These are phyloP conservation scores for Metallyticus violacea DNA, from an alignment of 2,888 invertebrate species.

Conservation along the genomic window DNA sequence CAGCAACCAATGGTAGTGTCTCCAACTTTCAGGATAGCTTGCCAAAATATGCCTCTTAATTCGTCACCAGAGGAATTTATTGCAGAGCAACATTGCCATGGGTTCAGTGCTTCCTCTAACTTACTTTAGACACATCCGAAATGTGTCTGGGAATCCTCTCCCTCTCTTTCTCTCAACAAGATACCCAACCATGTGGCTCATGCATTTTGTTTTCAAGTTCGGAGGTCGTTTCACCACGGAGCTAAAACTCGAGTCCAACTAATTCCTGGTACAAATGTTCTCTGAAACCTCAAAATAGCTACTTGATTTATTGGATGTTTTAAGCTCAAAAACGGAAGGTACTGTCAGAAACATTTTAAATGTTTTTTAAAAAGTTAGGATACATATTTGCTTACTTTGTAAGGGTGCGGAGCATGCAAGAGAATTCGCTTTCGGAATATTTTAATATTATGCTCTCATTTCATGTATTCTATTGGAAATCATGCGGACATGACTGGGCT, in stretches of 20 bases:
- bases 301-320: no score
- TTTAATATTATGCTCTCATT: no score
- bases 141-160: conserved; percentile 1
- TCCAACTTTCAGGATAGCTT: conserved; percentile 23
- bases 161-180: no score
- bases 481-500: no score
- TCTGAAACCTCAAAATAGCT: no score
- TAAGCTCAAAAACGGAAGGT: no score
- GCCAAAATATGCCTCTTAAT: conserved; percentile 27
- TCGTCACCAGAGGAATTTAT: conserved; percentile 21
- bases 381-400: no score
- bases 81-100: neutral
- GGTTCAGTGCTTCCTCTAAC: neutral
- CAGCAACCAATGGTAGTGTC: neutral
- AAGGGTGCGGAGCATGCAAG: no score
- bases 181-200: neutral
- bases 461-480: no score
- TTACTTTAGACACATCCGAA: neutral
- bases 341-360: no score
- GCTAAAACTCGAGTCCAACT: neutral
- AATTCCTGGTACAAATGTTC: neutral
- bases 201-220: neutral
- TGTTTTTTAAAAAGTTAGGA: no score
- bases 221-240: neutral
- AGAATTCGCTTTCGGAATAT: no score